These are phyloP conservation scores for Lepilemur ruficaudatus DNA, from an alignment of 2,797 vertebrate genomes.

Conservation along the genomic window DNA sequence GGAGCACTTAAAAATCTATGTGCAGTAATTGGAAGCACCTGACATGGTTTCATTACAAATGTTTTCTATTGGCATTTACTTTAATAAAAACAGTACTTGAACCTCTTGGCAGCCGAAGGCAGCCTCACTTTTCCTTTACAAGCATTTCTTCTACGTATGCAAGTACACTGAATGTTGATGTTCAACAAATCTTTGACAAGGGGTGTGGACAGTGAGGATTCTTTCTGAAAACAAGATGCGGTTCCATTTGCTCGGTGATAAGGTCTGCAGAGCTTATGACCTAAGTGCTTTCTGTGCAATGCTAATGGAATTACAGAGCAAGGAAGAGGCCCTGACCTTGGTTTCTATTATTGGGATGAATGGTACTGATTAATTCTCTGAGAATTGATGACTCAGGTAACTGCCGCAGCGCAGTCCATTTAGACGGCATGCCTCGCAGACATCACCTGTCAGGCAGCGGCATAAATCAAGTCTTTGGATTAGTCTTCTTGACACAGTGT, in stretches of 20 bases:
- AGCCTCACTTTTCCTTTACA: background rate
- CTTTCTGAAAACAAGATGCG: conserved; percentile 34
- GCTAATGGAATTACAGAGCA: conserved; percentile 58
- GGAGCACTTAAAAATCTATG: background rate
- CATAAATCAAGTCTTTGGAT: conserved; percentile 55
- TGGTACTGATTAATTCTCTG: conserved; percentile 57
- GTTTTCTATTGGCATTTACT: background rate
- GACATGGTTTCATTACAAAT: background rate
- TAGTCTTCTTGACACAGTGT: background rate
- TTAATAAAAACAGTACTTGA: background rate
- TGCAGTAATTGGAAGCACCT: background rate
- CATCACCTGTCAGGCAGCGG: conserved; percentile 27
- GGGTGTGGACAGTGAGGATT: background rate
- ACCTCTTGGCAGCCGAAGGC: background rate
- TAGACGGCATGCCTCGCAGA: conserved; percentile 31
- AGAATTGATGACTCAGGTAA: conserved; percentile 70
- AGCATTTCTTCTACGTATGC: background rate
- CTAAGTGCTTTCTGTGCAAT: conserved; percentile 52
- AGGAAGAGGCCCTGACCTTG: conserved; percentile 64
- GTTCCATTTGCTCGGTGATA: conserved; percentile 46
- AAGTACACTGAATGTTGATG: background rate
- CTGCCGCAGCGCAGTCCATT: conserved; percentile 30
- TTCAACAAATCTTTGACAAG: conserved; percentile 17
- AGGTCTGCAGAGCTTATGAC: conserved; percentile 47
- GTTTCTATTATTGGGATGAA: conserved; percentile 67